Conservation (phyloP, 1,140 invertebrate species). For the Tribolium castaneum region DNA sequence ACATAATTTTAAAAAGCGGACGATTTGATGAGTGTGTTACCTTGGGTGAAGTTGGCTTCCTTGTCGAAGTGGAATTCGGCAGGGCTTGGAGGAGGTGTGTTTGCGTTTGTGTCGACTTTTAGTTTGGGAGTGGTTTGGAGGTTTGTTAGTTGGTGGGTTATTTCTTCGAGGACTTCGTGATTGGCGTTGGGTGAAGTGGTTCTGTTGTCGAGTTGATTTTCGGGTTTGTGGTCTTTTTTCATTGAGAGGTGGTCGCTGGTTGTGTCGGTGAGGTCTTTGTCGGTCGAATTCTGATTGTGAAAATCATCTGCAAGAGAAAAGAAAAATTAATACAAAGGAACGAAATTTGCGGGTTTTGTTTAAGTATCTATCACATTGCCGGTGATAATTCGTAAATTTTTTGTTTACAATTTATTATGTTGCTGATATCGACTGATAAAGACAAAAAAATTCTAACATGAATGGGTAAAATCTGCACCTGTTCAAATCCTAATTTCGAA, state of each 20-base stretch:
- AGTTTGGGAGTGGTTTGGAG: constrained; percentile 48
- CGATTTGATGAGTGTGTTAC: neutral
- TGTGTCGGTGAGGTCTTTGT: constrained; percentile 59
- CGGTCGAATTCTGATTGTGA: constrained; percentile 52
- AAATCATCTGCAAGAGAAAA: constrained; percentile 14
- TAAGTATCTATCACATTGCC: no score
- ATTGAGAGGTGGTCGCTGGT: constrained; percentile 59
- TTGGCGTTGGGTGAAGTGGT: constrained; percentile 46
- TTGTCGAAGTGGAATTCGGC: constrained; percentile 51
- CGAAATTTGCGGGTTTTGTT: no score
- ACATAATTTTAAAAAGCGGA: neutral
- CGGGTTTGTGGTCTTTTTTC: constrained; percentile 50
- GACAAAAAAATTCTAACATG: no score
- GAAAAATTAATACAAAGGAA: no score
- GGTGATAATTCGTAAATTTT: no score
- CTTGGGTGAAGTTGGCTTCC: constrained; percentile 15
- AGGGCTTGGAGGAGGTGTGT: constrained; percentile 60
- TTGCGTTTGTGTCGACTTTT: constrained; percentile 48
- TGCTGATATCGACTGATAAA: no score
- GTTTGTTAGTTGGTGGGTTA: constrained; percentile 59
- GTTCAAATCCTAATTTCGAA: no score
- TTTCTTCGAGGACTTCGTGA: constrained; percentile 59
- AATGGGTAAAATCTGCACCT: no score
- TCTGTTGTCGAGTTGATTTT: constrained; percentile 33
- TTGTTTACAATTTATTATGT: no score